These are phyloP conservation scores for Drosophila kanapiae DNA, from an alignment of 1,140 invertebrate species.

Conservation along the genomic window DNA sequence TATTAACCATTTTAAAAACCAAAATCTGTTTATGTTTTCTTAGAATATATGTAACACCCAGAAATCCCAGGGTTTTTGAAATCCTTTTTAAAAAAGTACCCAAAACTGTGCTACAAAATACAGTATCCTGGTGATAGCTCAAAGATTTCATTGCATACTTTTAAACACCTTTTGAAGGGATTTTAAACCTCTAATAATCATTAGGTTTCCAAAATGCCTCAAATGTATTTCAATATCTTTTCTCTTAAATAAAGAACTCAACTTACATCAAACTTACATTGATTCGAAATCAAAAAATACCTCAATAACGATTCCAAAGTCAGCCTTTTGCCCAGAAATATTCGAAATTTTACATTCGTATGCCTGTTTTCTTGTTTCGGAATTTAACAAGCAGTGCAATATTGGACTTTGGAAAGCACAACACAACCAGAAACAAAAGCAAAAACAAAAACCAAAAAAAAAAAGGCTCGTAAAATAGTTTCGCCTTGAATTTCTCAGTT, in stretches of 20 bases:
- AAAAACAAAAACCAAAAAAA: neutral
- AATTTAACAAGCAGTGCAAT: constrained; percentile 18
- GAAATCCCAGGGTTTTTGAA: too few relatives aligned
- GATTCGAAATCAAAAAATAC: neutral
- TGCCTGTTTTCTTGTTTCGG: constrained; percentile 14
- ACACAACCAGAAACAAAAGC: neutral
- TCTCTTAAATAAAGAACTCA: neutral
- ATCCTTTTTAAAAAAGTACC: too few relatives aligned
- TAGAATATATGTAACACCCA: too few relatives aligned
- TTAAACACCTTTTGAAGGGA: too few relatives aligned
- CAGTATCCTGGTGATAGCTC: too few relatives aligned
- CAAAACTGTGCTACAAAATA: too few relatives aligned
- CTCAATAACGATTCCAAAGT: neutral
- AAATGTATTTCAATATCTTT: too few relatives aligned
- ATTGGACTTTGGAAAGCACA: constrained; percentile 18
- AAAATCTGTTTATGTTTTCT: too few relatives aligned
- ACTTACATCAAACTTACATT: neutral
- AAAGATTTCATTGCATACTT: too few relatives aligned
- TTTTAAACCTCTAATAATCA: too few relatives aligned
- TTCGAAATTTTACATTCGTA: constrained; percentile 11
- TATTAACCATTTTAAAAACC: neutral
- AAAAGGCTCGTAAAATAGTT: constrained; percentile 29
- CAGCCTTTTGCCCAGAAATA: neutral
- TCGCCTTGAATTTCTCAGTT: constrained; percentile 14
- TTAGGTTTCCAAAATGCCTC: too few relatives aligned